Percentiles rank a stretch among this genome's conserved stretches.
Conservation (phyloP, 2,888 invertebrate genomes). For the Drosophila kambysellisi region DNA sequence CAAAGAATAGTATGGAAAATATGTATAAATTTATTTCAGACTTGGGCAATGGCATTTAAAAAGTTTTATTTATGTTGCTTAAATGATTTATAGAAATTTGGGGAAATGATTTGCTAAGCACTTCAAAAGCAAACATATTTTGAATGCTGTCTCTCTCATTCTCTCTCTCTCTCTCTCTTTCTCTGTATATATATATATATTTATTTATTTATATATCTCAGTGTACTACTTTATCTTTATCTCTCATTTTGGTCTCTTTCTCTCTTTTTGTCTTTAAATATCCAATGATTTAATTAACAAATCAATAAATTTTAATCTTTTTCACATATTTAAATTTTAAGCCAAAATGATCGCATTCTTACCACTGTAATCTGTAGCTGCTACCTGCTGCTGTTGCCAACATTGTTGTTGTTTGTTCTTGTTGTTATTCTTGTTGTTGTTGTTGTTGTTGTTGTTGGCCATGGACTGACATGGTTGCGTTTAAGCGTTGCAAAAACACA, state of each 20-base stretch:
- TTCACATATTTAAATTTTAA: neutral
- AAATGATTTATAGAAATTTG: neutral
- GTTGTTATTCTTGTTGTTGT: neutral
- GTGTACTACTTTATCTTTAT: too few relatives aligned
- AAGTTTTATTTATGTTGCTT: neutral
- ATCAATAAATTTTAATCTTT: neutral
- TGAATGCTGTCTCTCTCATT: too few relatives aligned
- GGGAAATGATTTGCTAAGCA: too few relatives aligned
- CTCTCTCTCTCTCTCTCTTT: too few relatives aligned
- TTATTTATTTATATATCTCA: too few relatives aligned
- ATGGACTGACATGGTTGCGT: slow-evolving; percentile 69
- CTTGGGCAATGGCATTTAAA: neutral
- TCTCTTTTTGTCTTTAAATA: neutral
- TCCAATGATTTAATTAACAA: neutral
- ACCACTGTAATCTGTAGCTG: slow-evolving; percentile 32
- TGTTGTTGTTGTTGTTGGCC: slow-evolving; percentile 25
- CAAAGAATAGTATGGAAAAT: neutral
- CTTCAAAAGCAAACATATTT: neutral
- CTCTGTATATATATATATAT: too few relatives aligned
- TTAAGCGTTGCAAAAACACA: slow-evolving; percentile 38
- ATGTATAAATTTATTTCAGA: neutral
- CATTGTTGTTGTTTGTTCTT: neutral
- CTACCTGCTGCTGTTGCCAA: slow-evolving; percentile 30
- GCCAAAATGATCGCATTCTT: neutral
- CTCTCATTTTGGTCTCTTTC: neutral